These are phyloP conservation scores for Troides aeacus DNA, from an alignment of 2,888 invertebrate genomes.

Conservation along the genomic window DNA sequence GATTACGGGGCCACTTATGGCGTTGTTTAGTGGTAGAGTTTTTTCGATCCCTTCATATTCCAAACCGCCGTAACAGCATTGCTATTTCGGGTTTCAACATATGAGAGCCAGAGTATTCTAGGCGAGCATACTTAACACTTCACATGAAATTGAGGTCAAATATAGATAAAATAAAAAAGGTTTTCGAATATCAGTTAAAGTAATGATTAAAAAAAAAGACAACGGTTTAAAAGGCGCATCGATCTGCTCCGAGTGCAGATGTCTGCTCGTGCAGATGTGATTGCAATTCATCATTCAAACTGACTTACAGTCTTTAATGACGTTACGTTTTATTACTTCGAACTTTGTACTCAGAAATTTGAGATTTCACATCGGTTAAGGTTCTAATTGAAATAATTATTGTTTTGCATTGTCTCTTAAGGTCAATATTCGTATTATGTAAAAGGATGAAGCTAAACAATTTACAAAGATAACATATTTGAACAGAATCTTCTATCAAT, in stretches of 20 bases:
- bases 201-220: constrained; percentile 38
- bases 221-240: constrained; percentile 35
- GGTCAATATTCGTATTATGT: background rate
- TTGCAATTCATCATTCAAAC: constrained; percentile 33
- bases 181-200: constrained; percentile 26
- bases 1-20: no score
- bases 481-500: no score
- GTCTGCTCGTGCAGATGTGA: constrained; percentile 35
- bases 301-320: constrained; percentile 18
- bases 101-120: no score
- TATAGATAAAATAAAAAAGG: background rate
- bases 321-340: constrained; percentile 10
- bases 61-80: no score
- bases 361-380: background rate
- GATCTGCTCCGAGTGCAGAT: constrained; percentile 34
- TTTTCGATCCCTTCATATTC: no score
- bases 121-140: no score
- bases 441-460: no score
- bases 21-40: no score
- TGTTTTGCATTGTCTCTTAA: background rate
- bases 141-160: no score
- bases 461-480: no score
- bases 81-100: no score
- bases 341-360: constrained; percentile 4
- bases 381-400: background rate